These are phyloP conservation scores for Idaea straminata DNA, from an alignment of 2,888 invertebrate species.

Conservation along the genomic window DNA sequence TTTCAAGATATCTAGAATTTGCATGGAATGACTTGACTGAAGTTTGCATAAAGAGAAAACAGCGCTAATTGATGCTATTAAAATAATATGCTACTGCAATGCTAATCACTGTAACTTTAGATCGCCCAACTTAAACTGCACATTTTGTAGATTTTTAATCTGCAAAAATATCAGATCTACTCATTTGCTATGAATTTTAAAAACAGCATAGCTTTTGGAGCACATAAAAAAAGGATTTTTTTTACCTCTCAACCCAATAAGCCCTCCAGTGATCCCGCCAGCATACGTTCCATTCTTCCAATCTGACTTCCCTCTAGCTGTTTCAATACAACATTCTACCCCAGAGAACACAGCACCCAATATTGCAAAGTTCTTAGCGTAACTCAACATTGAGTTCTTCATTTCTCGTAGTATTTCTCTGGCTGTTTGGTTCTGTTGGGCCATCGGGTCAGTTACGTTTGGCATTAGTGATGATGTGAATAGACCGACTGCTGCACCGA, in stretches of 20 bases:
- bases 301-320: constrained; percentile 96
- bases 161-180: background rate
- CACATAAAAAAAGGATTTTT: background rate
- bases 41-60: too few species aligned
- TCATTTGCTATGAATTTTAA: background rate
- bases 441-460: constrained; percentile 84
- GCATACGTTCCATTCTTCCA: constrained; percentile 98
- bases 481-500: constrained; percentile 96
- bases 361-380: constrained; percentile 98
- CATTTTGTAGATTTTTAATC: background rate
- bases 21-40: background rate
- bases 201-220: background rate
- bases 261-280: constrained; percentile 95
- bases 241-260: constrained; percentile 90
- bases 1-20: constrained; percentile 1
- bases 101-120: background rate
- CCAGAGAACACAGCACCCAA: constrained; percentile 96
- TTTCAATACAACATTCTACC: constrained; percentile 96
- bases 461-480: constrained; percentile 98
- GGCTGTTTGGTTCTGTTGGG: constrained; percentile 88
- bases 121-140: background rate
- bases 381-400: constrained; percentile 93
- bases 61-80: background rate
- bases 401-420: constrained; percentile 94
- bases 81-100: constrained; percentile 40